Percentiles rank a stretch among this genome's conserved stretches.
Conservation (phyloP, 2,888 invertebrate species). For the Rhamphomyia laevipes region DNA sequence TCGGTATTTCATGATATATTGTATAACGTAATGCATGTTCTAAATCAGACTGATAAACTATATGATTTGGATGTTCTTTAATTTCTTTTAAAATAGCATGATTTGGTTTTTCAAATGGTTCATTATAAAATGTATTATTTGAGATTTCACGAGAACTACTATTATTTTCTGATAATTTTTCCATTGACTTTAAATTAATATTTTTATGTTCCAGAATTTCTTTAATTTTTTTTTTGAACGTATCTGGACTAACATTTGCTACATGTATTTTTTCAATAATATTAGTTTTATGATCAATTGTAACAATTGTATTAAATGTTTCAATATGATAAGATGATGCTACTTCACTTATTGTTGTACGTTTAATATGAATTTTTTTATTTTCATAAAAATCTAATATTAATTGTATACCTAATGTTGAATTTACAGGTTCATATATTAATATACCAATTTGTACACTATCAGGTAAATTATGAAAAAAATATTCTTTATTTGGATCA, state of each 20-base stretch:
- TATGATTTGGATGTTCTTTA: constrained; percentile 34
- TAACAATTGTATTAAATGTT: constrained; percentile 17
- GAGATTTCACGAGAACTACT: no score
- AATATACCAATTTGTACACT: constrained; percentile 48
- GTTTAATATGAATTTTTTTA: constrained; percentile 44
- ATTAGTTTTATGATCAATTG: constrained; percentile 20
- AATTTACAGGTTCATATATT: constrained; percentile 52
- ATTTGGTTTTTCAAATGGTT: no score
- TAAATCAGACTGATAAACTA: constrained; percentile 75
- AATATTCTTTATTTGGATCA: constrained; percentile 36
- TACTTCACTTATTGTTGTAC: constrained; percentile 34
- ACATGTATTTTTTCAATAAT: constrained; percentile 15
- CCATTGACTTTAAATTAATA: constrained; percentile 18
- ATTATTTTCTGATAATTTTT: not conserved
- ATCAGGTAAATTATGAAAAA: constrained; percentile 43
- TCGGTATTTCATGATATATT: constrained; percentile 71
- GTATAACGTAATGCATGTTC: constrained; percentile 77
- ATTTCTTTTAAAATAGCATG: constrained; percentile 22
- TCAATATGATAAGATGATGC: constrained; percentile 26
- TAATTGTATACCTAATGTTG: constrained; percentile 35
- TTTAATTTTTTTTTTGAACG: constrained; percentile 20
- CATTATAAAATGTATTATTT: no score
- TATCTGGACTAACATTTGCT: constrained; percentile 34
- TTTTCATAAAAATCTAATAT: constrained; percentile 49
- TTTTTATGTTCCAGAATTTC: constrained; percentile 17